Evolutionary conservation across 2,113 vertebrate species (phyloP).

Genomic region (Megaleporinus macrocephalus): DNA sequence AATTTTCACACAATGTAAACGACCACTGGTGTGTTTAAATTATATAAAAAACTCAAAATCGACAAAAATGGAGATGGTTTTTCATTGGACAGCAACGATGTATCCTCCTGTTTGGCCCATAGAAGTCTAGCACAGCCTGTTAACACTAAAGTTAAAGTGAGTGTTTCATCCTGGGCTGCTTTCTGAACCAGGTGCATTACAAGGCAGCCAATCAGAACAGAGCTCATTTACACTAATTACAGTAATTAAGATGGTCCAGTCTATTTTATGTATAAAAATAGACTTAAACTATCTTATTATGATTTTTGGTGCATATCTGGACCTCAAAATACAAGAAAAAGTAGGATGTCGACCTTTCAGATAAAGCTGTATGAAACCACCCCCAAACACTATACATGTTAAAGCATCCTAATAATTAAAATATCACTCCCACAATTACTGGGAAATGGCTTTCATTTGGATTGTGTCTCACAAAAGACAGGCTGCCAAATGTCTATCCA

Average conservation of each 20-base stretch:
- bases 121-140: too few species aligned
- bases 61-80: too few species aligned
- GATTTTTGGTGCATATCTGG: too few species aligned
- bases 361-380: background rate
- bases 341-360: background rate
- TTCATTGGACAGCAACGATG: too few species aligned
- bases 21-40: too few species aligned
- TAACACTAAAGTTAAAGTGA: background rate
- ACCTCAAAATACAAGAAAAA: background rate
- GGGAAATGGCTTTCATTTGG: slow-evolving; percentile 70
- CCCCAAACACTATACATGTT: slow-evolving; percentile 52
- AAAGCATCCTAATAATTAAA: slow-evolving; percentile 70
- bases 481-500: slow-evolving; percentile 62
- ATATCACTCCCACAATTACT: slow-evolving; percentile 68
- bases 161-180: background rate
- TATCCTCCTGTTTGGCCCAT: too few species aligned
- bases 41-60: too few species aligned
- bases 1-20: too few species aligned
- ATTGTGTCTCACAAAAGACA: slow-evolving; percentile 60
- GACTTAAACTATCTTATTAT: too few species aligned
- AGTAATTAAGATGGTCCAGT: too few species aligned
- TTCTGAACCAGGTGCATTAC: background rate
- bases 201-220: background rate
- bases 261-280: too few species aligned
- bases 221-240: background rate